Conservation (phyloP, 2,797 vertebrate genomes). For the Pogonophryne albipinna region DNA sequence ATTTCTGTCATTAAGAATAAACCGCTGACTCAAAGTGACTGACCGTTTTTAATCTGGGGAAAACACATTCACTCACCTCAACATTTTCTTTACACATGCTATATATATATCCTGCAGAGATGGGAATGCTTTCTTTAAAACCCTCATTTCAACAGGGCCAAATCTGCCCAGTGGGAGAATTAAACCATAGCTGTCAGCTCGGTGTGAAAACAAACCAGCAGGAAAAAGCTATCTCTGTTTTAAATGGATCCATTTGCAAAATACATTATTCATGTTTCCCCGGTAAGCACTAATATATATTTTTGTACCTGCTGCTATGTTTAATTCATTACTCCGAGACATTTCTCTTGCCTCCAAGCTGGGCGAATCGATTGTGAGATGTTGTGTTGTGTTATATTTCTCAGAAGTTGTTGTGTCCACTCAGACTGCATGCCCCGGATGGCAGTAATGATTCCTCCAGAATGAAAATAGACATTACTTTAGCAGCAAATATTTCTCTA, state of each 20-base stretch:
- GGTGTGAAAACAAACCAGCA: conserved; percentile 37
- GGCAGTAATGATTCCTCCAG: conserved; percentile 50
- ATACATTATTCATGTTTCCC: conserved; percentile 67
- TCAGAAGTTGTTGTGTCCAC: conserved; percentile 20
- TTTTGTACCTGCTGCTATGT: conserved; percentile 57
- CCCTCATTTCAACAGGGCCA: conserved; percentile 34
- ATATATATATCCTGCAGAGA: conserved; percentile 5
- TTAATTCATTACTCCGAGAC: conserved; percentile 59
- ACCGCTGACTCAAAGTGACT: not conserved
- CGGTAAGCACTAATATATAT: conserved; percentile 48
- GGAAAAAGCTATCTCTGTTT: conserved; percentile 32
- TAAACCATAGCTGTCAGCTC: conserved; percentile 38
- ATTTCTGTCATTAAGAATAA: not conserved
- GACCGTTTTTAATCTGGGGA: not conserved
- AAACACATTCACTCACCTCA: not conserved
- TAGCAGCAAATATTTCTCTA: conserved; percentile 18
- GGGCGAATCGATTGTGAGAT: conserved; percentile 35
- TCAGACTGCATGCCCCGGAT: not conserved
- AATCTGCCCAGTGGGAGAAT: conserved; percentile 48
- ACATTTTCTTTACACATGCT: conserved; percentile 23
- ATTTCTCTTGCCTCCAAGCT: conserved; percentile 25
- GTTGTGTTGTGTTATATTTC: conserved; percentile 34
- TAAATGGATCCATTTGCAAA: conserved; percentile 58
- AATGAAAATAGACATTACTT: conserved; percentile 11
- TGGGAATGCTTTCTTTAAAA: conserved; percentile 24